phyloP scores from a whole-genome alignment of 1,140 invertebrate genomes.

The Aleiodes sp. region DNA sequence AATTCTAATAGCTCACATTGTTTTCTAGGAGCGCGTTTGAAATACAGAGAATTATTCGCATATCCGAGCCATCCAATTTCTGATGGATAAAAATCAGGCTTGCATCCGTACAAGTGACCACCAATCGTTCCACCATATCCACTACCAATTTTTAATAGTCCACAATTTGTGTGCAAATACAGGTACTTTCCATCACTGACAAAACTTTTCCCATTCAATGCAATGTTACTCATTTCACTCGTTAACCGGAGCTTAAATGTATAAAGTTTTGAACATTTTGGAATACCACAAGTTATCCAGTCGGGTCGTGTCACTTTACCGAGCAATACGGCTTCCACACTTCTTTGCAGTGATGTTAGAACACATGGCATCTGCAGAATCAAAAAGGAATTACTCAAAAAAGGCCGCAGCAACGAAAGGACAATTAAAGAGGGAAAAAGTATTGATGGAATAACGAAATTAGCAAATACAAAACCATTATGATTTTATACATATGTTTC shows the following conservation, averaged over 20 bases:
- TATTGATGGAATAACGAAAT: too few relatives aligned
- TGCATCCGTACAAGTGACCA: constrained; percentile 84
- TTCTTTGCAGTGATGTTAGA: constrained; percentile 85
- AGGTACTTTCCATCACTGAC: constrained; percentile 88
- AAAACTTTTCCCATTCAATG: constrained; percentile 69
- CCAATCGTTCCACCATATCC: constrained; percentile 91
- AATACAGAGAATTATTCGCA: constrained; percentile 75
- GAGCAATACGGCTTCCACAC: constrained; percentile 86
- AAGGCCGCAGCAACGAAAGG: not conserved
- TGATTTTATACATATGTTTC: constrained; percentile 10
- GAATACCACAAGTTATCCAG: constrained; percentile 89
- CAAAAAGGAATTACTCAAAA: constrained; percentile 9
- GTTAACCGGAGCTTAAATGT: constrained; percentile 72
- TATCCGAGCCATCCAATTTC: constrained; percentile 86
- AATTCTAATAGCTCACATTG: constrained; percentile 73
- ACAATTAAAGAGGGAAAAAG: too few relatives aligned
- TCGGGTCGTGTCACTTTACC: constrained; percentile 85
- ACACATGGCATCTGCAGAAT: constrained; percentile 82
- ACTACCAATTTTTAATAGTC: constrained; percentile 90
- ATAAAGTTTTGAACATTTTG: constrained; percentile 78
- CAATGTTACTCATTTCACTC: constrained; percentile 63
- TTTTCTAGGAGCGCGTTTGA: constrained; percentile 66
- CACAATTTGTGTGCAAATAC: constrained; percentile 77
- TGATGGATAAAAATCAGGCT: constrained; percentile 80
- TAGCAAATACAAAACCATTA: too few relatives aligned